These are phyloP conservation scores for Phaetusa simplex DNA, from an alignment of 2,113 vertebrate species.

Conservation along the genomic window DNA sequence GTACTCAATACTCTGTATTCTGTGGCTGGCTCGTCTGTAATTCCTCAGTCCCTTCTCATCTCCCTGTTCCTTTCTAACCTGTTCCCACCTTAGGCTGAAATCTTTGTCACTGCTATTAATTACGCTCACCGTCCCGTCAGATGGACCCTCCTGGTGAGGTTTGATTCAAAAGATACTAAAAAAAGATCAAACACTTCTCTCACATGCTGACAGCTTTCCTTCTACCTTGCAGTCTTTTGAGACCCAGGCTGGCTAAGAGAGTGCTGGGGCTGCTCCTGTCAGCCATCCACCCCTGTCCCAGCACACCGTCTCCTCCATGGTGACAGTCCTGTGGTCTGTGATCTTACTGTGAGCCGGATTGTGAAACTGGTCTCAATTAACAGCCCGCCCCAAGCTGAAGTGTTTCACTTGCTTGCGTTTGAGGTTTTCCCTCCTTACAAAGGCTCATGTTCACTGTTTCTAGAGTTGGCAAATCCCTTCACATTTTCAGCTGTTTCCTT, in stretches of 20 bases:
- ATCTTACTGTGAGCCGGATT: accelerated
- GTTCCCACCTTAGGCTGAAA: not conserved
- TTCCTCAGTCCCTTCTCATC: not conserved
- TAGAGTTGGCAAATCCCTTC: not conserved
- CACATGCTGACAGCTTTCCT: not conserved
- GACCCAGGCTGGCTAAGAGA: not conserved
- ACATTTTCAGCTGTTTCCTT: not conserved
- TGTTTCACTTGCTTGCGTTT: not conserved
- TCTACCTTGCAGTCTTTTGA: not conserved
- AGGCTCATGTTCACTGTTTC: not conserved
- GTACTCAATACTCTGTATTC: not conserved
- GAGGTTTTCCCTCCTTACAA: not conserved
- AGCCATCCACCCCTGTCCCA: accelerated
- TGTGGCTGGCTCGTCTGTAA: not conserved
- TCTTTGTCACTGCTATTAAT: not conserved
- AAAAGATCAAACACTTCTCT: not conserved
- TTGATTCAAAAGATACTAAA: not conserved
- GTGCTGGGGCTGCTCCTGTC: not conserved
- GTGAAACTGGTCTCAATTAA: not conserved
- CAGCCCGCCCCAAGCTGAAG: not conserved
- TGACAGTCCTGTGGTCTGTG: not conserved
- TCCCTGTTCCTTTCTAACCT: not conserved
- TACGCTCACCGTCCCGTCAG: not conserved
- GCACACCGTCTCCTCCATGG: accelerated
- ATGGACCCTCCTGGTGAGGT: not conserved